These are phyloP conservation scores for Passerina amoena DNA, from an alignment of 2,113 vertebrate species.

Conservation along the genomic window DNA sequence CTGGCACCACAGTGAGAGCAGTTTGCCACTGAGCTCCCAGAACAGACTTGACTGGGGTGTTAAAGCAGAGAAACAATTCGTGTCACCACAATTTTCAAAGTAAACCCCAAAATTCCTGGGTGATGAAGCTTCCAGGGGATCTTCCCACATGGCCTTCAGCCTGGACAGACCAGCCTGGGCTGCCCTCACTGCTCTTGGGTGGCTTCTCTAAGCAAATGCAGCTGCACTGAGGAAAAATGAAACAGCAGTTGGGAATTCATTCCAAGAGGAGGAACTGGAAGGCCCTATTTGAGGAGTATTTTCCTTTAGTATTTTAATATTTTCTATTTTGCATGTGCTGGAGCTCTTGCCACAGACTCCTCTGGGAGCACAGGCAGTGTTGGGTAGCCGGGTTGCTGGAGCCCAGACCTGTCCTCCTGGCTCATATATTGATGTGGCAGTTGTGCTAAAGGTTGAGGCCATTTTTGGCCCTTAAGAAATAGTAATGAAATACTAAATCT, in stretches of 20 bases:
- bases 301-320: not conserved
- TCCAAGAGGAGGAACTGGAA: not conserved
- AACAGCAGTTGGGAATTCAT: not conserved
- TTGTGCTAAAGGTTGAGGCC: not conserved
- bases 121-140: not conserved
- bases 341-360: not conserved
- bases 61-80: not conserved
- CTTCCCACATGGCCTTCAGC: not conserved
- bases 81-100: not conserved
- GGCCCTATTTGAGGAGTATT: not conserved
- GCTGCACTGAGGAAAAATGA: not conserved
- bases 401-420: not conserved
- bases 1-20: fast-evolving
- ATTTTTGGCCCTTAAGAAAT: not conserved
- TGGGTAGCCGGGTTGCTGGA: fast-evolving
- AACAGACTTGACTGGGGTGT: not conserved
- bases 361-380: not conserved
- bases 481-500: not conserved
- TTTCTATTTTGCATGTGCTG: not conserved
- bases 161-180: not conserved
- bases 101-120: not conserved
- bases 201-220: not conserved
- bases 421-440: not conserved
- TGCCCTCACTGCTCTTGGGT: fast-evolving
- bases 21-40: not conserved